Percentiles rank a stretch among this genome's conserved stretches.
phyloP scores from a whole-genome alignment of 1,140 invertebrate genomes.

The Bemisia tabaci region DNA sequence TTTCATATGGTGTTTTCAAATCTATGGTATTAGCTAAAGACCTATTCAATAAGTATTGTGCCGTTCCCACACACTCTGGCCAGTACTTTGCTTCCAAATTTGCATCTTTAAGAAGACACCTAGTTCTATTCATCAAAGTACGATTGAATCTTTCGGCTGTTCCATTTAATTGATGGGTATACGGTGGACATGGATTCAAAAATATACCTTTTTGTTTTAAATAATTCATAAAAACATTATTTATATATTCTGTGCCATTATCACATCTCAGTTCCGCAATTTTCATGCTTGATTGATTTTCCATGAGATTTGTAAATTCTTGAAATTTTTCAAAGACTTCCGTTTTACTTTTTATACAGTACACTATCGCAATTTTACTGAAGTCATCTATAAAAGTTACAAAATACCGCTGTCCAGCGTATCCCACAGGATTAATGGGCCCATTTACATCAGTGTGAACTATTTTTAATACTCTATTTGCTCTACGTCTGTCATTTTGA shows the following conservation, averaged over 20 bases:
- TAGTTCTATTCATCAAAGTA: constrained; percentile 23
- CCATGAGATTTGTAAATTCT: constrained; percentile 7
- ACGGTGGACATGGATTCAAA: constrained; percentile 21
- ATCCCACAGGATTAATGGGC: constrained; percentile 1
- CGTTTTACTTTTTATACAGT: constrained; percentile 11
- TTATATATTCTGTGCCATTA: constrained; percentile 18
- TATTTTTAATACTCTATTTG: constrained; percentile 10
- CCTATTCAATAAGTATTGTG: constrained; percentile 14
- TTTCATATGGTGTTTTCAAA: constrained; percentile 19
- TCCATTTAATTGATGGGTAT: constrained; percentile 30
- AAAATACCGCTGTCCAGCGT: constrained; percentile 6
- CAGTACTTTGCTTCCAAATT: constrained; percentile 8
- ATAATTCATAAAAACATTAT: constrained; percentile 9
- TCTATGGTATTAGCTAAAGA: constrained; percentile 4
- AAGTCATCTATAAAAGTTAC: constrained; percentile 16
- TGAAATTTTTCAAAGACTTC: constrained; percentile 9
- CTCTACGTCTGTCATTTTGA: background rate
- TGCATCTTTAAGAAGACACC: constrained; percentile 3
- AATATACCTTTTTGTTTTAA: constrained; percentile 25
- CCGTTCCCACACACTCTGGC: constrained; percentile 13
- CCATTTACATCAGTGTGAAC: constrained; percentile 13
- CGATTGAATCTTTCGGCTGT: constrained; percentile 25
- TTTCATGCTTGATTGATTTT: constrained; percentile 4
- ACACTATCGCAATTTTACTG: constrained; percentile 9
- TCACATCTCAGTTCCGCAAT: constrained; percentile 15